Percentiles rank a stretch among this genome's conserved stretches.
Conservation (phyloP, 2,113 vertebrate genomes). For the Thymallus thymallus region DNA sequence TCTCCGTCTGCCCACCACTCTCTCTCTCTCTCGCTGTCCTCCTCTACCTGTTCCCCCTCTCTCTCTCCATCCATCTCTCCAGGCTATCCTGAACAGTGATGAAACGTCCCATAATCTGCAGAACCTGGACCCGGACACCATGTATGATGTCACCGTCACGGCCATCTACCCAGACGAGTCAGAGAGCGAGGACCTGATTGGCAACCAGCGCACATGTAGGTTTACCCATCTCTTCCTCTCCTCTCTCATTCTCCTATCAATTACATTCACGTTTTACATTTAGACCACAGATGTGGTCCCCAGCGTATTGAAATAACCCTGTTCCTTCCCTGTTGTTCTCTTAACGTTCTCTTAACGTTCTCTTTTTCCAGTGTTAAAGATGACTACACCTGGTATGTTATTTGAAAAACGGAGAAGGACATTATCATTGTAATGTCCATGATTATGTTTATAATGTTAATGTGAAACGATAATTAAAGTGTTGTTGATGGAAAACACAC, state of each 20-base stretch:
- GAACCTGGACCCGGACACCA: constrained; percentile 84
- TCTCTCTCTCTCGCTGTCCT: neutral
- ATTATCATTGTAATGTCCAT: constrained; percentile 32
- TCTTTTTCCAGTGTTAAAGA: constrained; percentile 78
- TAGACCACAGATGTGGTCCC: neutral
- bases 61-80: constrained; percentile 21
- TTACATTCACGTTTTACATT: constrained; percentile 3
- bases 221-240: rapidly evolving
- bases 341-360: constrained; percentile 56
- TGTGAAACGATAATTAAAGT: constrained; percentile 14
- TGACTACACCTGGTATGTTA: constrained; percentile 79
- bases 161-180: constrained; percentile 97
- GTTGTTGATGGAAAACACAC: constrained; percentile 21
- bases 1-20: neutral
- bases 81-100: constrained; percentile 85
- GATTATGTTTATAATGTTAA: constrained; percentile 34
- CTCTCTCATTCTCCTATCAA: neutral
- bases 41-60: neutral
- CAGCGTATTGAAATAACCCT: constrained; percentile 36
- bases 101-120: constrained; percentile 79
- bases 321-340: constrained; percentile 40
- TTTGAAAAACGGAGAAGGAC: constrained; percentile 28
- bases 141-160: constrained; percentile 86
- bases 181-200: constrained; percentile 89
- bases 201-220: constrained; percentile 87